Percentiles rank a stretch among this genome's conserved stretches.
These are phyloP conservation scores for Neoitamus cyanurus DNA, from an alignment of 2,888 invertebrate genomes.

Conservation along the genomic window DNA sequence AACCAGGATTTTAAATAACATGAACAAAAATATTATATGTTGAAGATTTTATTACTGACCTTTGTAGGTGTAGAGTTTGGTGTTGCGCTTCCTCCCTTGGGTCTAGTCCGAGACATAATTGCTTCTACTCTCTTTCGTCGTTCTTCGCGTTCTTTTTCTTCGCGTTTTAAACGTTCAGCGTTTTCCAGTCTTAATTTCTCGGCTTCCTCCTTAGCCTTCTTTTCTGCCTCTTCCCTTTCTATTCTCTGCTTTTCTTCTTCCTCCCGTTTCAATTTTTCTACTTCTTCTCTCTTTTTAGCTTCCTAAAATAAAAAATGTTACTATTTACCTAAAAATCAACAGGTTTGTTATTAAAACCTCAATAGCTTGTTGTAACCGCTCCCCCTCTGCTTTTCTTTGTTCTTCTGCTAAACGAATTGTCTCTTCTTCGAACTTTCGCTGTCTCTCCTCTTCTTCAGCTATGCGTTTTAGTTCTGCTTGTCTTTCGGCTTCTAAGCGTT, in stretches of 20 bases:
- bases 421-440: constrained; percentile 83
- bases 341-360: constrained; percentile 69
- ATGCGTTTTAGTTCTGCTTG: constrained; percentile 78
- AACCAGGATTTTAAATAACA: too few relatives aligned
- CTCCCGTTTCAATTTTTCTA: constrained; percentile 78
- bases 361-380: constrained; percentile 85
- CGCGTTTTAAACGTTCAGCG: constrained; percentile 82
- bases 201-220: constrained; percentile 85
- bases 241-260: constrained; percentile 73
- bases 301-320: constrained; percentile 67
- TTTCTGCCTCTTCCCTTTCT: constrained; percentile 81
- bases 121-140: constrained; percentile 91
- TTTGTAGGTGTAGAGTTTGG: constrained; percentile 63
- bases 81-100: constrained; percentile 55
- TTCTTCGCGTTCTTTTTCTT: constrained; percentile 89
- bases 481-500: constrained; percentile 77
- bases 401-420: constrained; percentile 81
- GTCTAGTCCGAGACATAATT: constrained; percentile 89
- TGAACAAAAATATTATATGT: not conserved
- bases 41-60: constrained; percentile 57
- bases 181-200: constrained; percentile 85
- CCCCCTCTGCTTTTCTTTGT: constrained; percentile 85
- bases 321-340: not conserved
- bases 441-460: constrained; percentile 84
- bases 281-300: constrained; percentile 80